Conservation (phyloP, 53 echinoderm and acorn worm species). For the Holothuria scabra region DNA sequence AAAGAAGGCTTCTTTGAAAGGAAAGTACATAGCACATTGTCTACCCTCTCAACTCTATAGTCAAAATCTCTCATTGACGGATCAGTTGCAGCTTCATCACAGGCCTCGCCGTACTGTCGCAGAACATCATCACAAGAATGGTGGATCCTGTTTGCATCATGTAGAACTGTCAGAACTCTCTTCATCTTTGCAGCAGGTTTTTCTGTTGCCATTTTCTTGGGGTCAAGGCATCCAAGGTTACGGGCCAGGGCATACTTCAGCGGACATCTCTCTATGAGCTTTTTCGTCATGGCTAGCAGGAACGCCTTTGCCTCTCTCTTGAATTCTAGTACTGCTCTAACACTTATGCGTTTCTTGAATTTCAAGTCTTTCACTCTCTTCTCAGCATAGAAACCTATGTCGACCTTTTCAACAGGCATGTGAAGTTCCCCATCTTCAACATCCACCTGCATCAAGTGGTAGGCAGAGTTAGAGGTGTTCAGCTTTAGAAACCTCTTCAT, state of each 20-base stretch:
- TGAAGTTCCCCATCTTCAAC: slow-evolving; percentile 48
- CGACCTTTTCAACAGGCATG: slow-evolving; percentile 45
- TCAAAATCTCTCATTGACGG: slow-evolving; percentile 60
- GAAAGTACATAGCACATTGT: too few relatives aligned
- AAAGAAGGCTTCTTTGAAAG: too few relatives aligned
- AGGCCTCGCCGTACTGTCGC: slow-evolving; percentile 53
- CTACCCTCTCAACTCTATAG: background rate
- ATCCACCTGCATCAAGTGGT: slow-evolving; percentile 58
- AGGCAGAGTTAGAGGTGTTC: slow-evolving; percentile 58
- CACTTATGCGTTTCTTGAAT: slow-evolving; percentile 63
- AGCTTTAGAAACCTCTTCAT: slow-evolving; percentile 59
- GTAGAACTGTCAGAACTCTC: slow-evolving; percentile 32
- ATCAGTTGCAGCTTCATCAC: slow-evolving; percentile 54
- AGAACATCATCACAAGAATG: slow-evolving; percentile 55
- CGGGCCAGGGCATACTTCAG: slow-evolving; percentile 69
- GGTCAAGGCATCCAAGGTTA: slow-evolving; percentile 57
- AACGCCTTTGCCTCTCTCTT: slow-evolving; percentile 55
- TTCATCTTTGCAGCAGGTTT: slow-evolving; percentile 57
- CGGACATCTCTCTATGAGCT: slow-evolving; percentile 66
- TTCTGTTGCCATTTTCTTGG: slow-evolving; percentile 44
- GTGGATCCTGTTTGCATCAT: slow-evolving; percentile 56
- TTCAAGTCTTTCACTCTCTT: slow-evolving; percentile 57
- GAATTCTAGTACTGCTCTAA: slow-evolving; percentile 56
- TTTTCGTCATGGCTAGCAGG: slow-evolving; percentile 57
- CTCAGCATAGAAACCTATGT: slow-evolving; percentile 61